Conservation (phyloP, 2,113 vertebrate species). For the Heterocephalus glaber region DNA sequence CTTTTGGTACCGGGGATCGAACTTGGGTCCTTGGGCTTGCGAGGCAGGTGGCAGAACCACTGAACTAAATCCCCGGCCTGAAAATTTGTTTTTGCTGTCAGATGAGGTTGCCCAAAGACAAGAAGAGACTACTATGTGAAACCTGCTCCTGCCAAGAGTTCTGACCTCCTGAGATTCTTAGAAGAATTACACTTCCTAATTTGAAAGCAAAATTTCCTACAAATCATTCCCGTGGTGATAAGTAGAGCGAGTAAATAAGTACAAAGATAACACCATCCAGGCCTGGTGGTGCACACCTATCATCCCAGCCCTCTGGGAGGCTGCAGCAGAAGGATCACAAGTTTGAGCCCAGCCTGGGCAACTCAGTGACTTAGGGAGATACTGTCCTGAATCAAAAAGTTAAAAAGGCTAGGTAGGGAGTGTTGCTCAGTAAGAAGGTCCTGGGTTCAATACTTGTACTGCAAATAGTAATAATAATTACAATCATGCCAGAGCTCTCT, state of each 20-base stretch:
- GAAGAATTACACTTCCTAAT: not conserved
- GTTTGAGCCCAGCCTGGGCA: not conserved
- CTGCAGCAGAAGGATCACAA: not conserved
- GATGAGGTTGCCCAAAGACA: not conserved
- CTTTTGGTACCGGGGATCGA: too few relatives aligned
- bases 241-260: not conserved
- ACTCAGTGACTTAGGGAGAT: not conserved
- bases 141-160: not conserved
- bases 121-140: not conserved
- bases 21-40: too few relatives aligned
- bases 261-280: not conserved
- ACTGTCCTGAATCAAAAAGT: not conserved
- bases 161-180: not conserved
- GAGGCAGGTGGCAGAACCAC: too few relatives aligned
- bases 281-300: not conserved
- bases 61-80: too few relatives aligned
- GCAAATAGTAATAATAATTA: not conserved
- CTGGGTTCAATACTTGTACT: not conserved
- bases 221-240: not conserved
- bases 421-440: not conserved
- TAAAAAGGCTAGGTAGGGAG: not conserved
- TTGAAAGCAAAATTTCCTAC: not conserved
- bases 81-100: not conserved
- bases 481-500: not conserved
- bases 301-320: not conserved